Percentiles rank a stretch among this genome's conserved stretches.
These are phyloP conservation scores for Coregonus suidteri DNA, from an alignment of 2,797 vertebrate genomes.

Conservation along the genomic window DNA sequence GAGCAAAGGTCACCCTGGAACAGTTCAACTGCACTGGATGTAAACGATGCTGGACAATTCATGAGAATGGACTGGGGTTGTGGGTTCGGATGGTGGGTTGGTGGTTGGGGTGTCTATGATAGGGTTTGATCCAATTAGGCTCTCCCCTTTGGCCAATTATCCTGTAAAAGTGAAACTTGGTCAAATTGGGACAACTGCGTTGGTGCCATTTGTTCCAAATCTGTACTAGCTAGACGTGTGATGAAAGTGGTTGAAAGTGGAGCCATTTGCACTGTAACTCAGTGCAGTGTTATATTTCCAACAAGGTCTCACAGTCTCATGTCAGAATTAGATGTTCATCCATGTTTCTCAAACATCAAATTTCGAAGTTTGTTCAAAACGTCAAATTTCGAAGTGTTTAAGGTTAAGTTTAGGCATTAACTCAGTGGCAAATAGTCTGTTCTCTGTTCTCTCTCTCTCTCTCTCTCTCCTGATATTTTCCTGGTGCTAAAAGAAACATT, in stretches of 20 bases:
- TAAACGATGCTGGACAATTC: not conserved
- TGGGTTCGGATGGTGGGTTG: not conserved
- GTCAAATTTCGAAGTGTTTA: no score
- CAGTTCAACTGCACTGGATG: conserved; percentile 52
- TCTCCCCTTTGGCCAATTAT: no score
- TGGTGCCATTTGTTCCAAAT: not conserved
- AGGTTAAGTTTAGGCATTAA: no score
- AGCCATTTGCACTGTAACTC: not conserved
- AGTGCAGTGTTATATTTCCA: not conserved
- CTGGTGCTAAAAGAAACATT: not conserved
- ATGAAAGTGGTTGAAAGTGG: not conserved
- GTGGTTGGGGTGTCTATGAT: not conserved
- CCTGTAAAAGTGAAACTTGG: not conserved
- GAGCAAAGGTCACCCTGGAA: conserved; percentile 73
- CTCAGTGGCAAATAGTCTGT: no score
- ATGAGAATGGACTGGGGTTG: no score
- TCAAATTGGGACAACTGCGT: not conserved
- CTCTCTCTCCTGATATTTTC: no score
- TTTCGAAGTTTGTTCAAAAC: no score
- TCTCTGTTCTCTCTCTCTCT: no score
- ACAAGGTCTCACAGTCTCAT: no score
- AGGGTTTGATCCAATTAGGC: not conserved
- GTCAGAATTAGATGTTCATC: no score
- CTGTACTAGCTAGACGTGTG: not conserved
- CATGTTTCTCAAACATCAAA: no score